Evolutionary conservation across 2,797 vertebrate species (phyloP), one percentile per base, ranked within the genome.

Genomic region (Anisognathus igniventris): DNA sequence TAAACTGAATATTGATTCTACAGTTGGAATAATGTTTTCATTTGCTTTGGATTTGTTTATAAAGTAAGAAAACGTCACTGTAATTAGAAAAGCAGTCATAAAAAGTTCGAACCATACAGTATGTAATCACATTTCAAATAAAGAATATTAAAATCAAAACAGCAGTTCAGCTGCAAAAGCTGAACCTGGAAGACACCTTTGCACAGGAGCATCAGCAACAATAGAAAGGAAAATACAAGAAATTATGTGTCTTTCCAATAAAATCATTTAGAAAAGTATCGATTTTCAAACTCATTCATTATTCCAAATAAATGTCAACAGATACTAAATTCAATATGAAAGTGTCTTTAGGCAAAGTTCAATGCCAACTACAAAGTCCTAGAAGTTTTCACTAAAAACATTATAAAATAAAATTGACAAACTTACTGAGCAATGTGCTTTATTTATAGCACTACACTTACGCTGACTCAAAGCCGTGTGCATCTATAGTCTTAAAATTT

Each of bases 31-130:
- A 93, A 96, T 50, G 86, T 91, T 71, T 94, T 95, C 90, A 87
- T 94, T 96, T 83, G 95, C 92, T 97, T 97, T 97, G 95, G 95
- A 93, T 97, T 96, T 96, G 88, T 95, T 97, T 97, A 97, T 45
- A 87, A 97, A 97, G 95, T 94, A 95, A 89, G 86, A 96, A 97
- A 98, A 96, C 64, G 28, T 81, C 65, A 72, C 15, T 82, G 53
- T 95, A 92, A 96, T 97, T 98, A 98, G 96, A 98, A 98, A 98
- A 97, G 92, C 76, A 93, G 95, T 96, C 93, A 92, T 98, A 98
- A 97, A 98, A 97, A 98, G 97, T 74, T 96, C 62, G 80, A 97
- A 94, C 84, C 92, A 9, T 96, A 95, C 79, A 96, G 87, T 84
- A 57, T 96, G 90, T 61, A 94, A 93, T 96, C 95, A 93, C 88